Percentiles rank a stretch among this genome's conserved stretches.
Evolutionary conservation across 2,888 invertebrate species (phyloP).

Genomic region (Parascotia fuliginaria): DNA sequence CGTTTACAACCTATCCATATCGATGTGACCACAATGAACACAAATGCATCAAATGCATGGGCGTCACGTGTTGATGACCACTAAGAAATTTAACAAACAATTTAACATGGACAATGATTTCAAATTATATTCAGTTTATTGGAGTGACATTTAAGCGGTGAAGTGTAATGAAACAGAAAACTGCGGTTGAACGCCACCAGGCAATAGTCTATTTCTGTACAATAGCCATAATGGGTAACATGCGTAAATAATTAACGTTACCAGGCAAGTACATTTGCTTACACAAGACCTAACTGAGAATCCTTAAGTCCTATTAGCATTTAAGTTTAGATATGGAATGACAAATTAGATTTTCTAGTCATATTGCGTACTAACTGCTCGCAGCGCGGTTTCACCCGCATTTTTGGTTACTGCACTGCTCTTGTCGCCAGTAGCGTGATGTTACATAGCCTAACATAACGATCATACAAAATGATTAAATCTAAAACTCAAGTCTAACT

Average conservation of each 20-base stretch:
- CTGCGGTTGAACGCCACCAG: slow-evolving; percentile 34
- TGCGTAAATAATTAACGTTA: slow-evolving; percentile 34
- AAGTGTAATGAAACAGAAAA: slow-evolving; percentile 28
- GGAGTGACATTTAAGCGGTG: slow-evolving; percentile 34
- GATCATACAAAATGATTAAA: too few species aligned
- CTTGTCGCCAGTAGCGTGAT: too few species aligned
- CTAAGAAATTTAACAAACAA: slow-evolving; percentile 10
- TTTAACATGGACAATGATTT: slow-evolving; percentile 24
- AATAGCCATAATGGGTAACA: slow-evolving; percentile 33
- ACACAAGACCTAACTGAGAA: slow-evolving; percentile 15
- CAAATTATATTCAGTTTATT: slow-evolving; percentile 47
- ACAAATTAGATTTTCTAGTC: neutral
- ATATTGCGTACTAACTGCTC: too few species aligned
- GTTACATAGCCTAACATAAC: too few species aligned
- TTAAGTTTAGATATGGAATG: neutral
- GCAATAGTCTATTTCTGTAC: slow-evolving; percentile 41
- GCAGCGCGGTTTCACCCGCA: too few species aligned
- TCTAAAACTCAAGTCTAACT: too few species aligned
- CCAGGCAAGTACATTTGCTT: slow-evolving; percentile 11
- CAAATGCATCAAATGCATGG: slow-evolving; percentile 24
- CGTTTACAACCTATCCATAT: neutral
- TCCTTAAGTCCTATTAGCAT: neutral
- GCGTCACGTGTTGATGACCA: slow-evolving; percentile 22
- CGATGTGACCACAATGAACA: neutral
- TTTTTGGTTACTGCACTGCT: too few species aligned